Base-by-base conservation (phyloP, 1,140 invertebrate species). In the Trichoplusia ni region DNA sequence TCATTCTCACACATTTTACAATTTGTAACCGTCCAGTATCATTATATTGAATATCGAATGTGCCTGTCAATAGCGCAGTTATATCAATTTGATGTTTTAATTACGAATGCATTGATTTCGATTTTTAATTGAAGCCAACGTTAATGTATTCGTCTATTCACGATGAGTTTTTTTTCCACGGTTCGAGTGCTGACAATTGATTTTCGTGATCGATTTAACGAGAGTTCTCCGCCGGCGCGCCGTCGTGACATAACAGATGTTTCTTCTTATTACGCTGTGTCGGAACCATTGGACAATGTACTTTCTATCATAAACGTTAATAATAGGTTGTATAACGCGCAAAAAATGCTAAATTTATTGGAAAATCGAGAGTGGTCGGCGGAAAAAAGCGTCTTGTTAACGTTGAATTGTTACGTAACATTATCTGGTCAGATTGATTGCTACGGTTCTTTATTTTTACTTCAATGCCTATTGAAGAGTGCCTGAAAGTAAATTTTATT, bases 251-350 rank as follows among this genome's bases (percentile, higher is more conserved):
- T 64, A 64, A 64, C 51, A 8, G 11, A 18, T 11, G 56, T 29
- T 59, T 42, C 47, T 8, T 58, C 46, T 68, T 53, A 59, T 68
- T 59, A 46, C 38, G 37, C 46, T 59, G 42, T 63, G 37, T 21
- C 29, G 23, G 33, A 38, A 18, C 29, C 53, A 63, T 40, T 58
- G 51, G 25, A 19, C 23, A 51, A 51, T 54, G 33, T 47, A 46
- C 66, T 68, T 68, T 68, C 60, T 59, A 63, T 25, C 25, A 42
- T 44, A 68, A 58, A 63, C 56, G 58, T 25, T 42, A 56, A 56
- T 68, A 51, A 56, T 47, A 46, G 44, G 18, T 68, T 68, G 53
- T 56, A 33, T 68, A 68, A 64, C 9, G 19, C 11, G 51, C 35
- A 54, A 54, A 54, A 58, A 58, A 8, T 31, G 2, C 14, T 29